Conservation (phyloP, 35 echinoderm and acorn worm genomes). For the Stichopus chloronotus region DNA sequence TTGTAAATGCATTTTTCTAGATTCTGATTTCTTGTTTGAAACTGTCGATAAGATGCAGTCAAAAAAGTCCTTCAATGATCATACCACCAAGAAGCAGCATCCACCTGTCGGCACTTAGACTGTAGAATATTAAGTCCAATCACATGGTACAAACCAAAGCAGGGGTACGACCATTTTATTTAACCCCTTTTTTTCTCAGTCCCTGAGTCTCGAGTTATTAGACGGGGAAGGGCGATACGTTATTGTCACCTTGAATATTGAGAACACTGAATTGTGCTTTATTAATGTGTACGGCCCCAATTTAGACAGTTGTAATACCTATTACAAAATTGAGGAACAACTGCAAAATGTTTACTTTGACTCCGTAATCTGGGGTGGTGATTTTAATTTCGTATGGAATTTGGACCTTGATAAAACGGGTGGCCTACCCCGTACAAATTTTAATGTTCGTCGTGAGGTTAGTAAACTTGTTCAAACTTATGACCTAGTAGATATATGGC, state of each 20-base stretch:
- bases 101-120: no score
- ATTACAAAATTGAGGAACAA: neutral
- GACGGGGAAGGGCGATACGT: neutral
- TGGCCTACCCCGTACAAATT: neutral
- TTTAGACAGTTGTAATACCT: neutral
- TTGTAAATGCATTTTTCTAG: no score
- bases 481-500: slow-evolving; percentile 19
- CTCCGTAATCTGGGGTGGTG: neutral
- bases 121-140: no score
- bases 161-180: neutral
- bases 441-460: neutral
- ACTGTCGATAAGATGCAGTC: no score
- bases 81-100: no score
- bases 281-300: slow-evolving; percentile 15
- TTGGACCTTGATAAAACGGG: slow-evolving; percentile 15
- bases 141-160: slow-evolving; percentile 25
- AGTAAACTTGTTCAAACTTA: neutral
- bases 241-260: neutral
- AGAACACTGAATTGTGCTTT: neutral
- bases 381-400: slow-evolving; percentile 4
- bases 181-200: neutral
- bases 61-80: no score
- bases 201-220: neutral
- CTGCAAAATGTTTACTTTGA: neutral
- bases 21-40: no score